Conservation (phyloP, 2,797 vertebrate genomes). For the Otus scops region DNA sequence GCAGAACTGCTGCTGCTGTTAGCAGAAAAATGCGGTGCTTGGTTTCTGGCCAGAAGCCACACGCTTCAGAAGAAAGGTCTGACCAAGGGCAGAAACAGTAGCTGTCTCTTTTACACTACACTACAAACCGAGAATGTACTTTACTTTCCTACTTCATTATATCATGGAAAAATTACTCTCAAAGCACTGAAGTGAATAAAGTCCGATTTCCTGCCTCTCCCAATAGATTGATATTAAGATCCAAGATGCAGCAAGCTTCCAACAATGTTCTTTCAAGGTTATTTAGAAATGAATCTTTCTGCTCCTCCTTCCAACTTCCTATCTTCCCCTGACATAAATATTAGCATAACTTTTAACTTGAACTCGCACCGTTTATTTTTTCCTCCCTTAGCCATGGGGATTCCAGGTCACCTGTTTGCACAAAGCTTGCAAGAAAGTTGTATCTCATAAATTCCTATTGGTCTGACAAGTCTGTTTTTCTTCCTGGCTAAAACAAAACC, state of each 20-base stretch:
- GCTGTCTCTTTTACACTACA: not conserved
- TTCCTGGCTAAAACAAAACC: not conserved
- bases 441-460: not conserved
- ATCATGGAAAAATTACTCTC: not conserved
- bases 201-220: not conserved
- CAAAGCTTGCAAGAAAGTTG: not conserved
- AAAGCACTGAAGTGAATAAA: not conserved
- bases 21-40: not conserved
- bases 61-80: not conserved
- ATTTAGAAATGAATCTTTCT: not conserved
- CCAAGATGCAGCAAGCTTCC: not conserved
- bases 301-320: not conserved
- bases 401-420: not conserved
- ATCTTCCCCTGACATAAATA: not conserved
- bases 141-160: not conserved
- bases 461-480: not conserved
- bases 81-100: not conserved
- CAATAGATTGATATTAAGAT: not conserved
- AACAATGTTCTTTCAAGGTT: not conserved
- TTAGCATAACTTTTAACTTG: not conserved
- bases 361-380: not conserved
- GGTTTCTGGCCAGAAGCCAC: not conserved
- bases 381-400: not conserved
- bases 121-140: not conserved
- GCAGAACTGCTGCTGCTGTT: not conserved